Evolutionary conservation across 2,113 vertebrate species (phyloP), one percentile per base, ranked within the genome.

Genomic region (Notarius lentiginosus): DNA sequence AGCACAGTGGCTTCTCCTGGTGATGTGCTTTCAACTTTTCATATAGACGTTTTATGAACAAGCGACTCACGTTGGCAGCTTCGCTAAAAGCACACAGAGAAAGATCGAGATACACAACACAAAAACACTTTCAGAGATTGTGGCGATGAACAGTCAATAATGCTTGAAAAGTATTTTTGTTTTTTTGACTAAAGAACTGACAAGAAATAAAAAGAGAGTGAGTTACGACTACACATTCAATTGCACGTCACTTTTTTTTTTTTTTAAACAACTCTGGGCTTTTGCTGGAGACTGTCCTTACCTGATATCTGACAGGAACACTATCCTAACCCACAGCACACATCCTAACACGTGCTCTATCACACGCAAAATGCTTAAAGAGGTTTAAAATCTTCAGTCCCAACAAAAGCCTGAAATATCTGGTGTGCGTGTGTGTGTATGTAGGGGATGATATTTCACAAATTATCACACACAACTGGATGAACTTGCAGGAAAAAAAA

Each of bases 71-170:
- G 97, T 95, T 96, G 97, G 96, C 98, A 97, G 97, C 98, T 98
- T 98, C 97, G 97, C 98, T 99, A 99, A 95, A 99, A 99, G 97
- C 97, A 99, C 98, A 99, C 97, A 99, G 97, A 99, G 97, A 94
- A 93, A 99, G 98, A 99, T 99, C 97, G 97, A 99, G 97, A 99
- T 99, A 99, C 97, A 99, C 95, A 99, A 97, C 97, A 99, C 96
- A 93, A 94, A 92, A 93, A 99, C 97, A 98, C 96, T 96, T 98
- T 95, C 92, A 95, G 91, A 96, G 97, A 96, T 97, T 97, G 94
- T 97, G 96, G 97, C 95, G 95, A 96, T 96, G 95, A 96, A 96
- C 96, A 97, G 96, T 91, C 97, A 95, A 79, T 79, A 96, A 94
- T 92, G 94, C 94, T 95, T 96, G 41, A 61, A 56, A 82, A 49